Conservation (phyloP, 2,113 vertebrate species). For the Colius striatus region DNA sequence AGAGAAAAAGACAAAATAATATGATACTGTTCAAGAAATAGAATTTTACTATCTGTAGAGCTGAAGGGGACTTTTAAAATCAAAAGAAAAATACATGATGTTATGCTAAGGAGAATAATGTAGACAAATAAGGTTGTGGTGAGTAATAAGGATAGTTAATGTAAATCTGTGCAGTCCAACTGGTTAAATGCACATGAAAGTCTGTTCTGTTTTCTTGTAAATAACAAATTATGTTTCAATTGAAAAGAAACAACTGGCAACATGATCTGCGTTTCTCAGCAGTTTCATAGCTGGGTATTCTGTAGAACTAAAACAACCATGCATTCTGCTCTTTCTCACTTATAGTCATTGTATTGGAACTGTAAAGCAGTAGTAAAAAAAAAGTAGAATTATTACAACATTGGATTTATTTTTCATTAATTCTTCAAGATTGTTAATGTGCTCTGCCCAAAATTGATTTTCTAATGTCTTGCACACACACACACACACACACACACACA, state of each 20-base stretch:
- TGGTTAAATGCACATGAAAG: not conserved
- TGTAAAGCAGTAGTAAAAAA: not conserved
- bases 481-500: not conserved
- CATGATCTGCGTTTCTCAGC: not conserved
- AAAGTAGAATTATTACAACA: not conserved
- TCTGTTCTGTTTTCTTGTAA: not conserved
- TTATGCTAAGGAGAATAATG: not conserved
- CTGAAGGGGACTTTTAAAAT: not conserved
- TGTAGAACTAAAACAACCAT: not conserved
- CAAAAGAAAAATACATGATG: not conserved
- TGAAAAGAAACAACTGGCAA: not conserved
- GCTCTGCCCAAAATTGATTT: not conserved
- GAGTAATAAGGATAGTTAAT: not conserved
- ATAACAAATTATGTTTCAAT: not conserved
- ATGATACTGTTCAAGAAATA: not conserved
- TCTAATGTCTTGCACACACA: not conserved
- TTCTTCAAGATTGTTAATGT: not conserved
- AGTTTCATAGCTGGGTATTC: not conserved
- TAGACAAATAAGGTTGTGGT: not conserved
- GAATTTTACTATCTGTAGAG: not conserved
- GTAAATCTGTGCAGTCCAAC: not conserved
- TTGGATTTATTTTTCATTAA: not conserved
- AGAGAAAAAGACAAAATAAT: not conserved
- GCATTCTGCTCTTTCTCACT: not conserved
- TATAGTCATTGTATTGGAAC: not conserved